Evolutionary conservation across 2,797 vertebrate genomes (phyloP), one percentile per base, ranked within the genome.

Genomic region (Hippocampus kuda): DNA sequence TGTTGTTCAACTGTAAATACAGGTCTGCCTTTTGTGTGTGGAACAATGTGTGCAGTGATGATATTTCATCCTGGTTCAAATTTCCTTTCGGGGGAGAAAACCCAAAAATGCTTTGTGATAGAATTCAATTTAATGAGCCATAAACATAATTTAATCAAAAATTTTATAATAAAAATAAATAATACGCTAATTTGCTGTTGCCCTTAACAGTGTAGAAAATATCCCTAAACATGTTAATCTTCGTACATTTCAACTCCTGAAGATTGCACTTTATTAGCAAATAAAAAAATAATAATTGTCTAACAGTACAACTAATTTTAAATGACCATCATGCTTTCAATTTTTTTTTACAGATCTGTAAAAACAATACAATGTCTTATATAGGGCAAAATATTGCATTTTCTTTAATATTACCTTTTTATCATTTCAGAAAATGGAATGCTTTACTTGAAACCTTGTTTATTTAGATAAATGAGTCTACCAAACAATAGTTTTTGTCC

Each of bases 1-100:
- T 24, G 61, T 30, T 57, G 12, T 8, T 26, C 3, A 56, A n/a
- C 54, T 56, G 42, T 48, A 22, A 71, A 79, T 26, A 57, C 7
- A 16, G 72, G 71, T 69, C 24, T 65, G 54, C 41, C 38, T 53
- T 75, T 75, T 80, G 34, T 34, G 15, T 60, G 1, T 27, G 18
- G 2, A 30, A 59, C 24, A 59, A 27, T 51, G 26, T 27, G 26
- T 57, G 56, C 56, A 27, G 56, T 30, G 4, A 22, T n/a, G 22
- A n/a, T n/a, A n/a, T 53, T 22, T 53, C 22, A n/a, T 53, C 3
- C 5, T 5, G 9, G 22, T n/a, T n/a, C 15, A 3, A 9, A 53
- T 53, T 53, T 53, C 6, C 4, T 22, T 9, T n/a, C 0, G 8
- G 49, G 2, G 51, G 51, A 11, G 53, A 9, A 54, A 6, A n/a